Base-by-base conservation (phyloP, 2,797 vertebrate species). In the Rhinogobio ventralis region DNA sequence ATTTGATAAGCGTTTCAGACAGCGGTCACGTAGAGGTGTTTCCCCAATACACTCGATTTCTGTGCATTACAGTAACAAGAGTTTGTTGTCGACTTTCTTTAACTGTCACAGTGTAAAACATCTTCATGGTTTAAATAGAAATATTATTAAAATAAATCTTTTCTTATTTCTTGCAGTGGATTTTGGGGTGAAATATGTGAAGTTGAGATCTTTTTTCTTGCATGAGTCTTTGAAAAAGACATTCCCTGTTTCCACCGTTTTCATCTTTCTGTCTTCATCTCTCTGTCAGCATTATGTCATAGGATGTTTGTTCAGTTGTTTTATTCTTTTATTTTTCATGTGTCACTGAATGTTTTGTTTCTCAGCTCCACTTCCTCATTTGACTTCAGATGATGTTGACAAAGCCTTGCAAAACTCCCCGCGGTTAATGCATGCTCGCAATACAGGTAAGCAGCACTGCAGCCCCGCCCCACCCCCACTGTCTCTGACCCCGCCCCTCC, bases 301-400 rank as follows among this genome's bases (percentile, higher is more conserved):
- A 86, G 84, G 71, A 74, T 87, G 84, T 89, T 90, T 87, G 64
- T 86, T 87, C 33, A 78, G 82, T 69, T 71, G 86, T 90, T 92
- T 84, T 68, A n/a, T 85, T 82, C 89, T 80, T 73, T 89, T 84
- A 92, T 95, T 95, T 94, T 92, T 69, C 79, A 93, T 88, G 90
- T 82, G 78, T 77, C 90, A 82, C 86, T 92, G 92, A 88, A 90
- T 92, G 89, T 93, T 92, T 91, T 93, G 82, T 92, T 92, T 97
- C 96, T 94, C 95, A 97, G 96, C 96, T 94, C 96, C 96, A 94
- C 96, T 97, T 96, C 96, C 96, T 94, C 96, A 97, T 95, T 96
- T 97, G 96, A 97, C 96, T 95, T 97, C 96, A 93, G 96, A 97
- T 95, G 96, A 97, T 95, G 96, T 97, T 95, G 96, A 97, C 95